Conservation (phyloP, 2,888 invertebrate species). For the Cheilosia soror region DNA sequence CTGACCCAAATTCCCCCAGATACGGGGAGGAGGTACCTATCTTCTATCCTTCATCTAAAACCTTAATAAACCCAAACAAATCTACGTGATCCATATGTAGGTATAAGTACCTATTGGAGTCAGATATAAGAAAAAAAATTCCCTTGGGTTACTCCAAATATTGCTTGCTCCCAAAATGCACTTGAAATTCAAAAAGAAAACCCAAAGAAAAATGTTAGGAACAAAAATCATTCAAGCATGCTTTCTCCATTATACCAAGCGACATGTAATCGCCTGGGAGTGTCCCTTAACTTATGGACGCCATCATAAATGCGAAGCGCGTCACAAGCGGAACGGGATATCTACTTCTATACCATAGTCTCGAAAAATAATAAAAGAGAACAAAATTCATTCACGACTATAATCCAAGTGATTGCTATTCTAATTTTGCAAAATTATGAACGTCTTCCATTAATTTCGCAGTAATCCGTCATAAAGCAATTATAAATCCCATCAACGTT, state of each 20-base stretch:
- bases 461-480: slow-evolving; percentile 73
- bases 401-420: slow-evolving; percentile 66
- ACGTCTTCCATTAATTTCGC: slow-evolving; percentile 72
- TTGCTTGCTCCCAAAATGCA: slow-evolving; percentile 3
- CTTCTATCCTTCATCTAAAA: slow-evolving; percentile 2
- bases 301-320: slow-evolving; percentile 45
- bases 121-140: neutral
- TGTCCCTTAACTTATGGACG: slow-evolving; percentile 23
- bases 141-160: slow-evolving; percentile 16
- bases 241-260: slow-evolving; percentile 53
- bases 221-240: slow-evolving; percentile 19
- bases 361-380: slow-evolving; percentile 1
- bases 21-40: neutral
- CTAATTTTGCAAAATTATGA: slow-evolving; percentile 71
- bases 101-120: neutral
- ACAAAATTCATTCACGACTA: slow-evolving; percentile 10
- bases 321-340: slow-evolving; percentile 27
- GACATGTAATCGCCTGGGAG: slow-evolving; percentile 63
- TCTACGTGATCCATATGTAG: slow-evolving; percentile 37
- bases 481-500: slow-evolving; percentile 73
- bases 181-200: neutral
- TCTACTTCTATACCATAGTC: neutral
- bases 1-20: slow-evolving; percentile 12
- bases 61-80: slow-evolving; percentile 3
- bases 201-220: neutral